Evolutionary conservation across 2,113 vertebrate species (phyloP), one percentile per base, ranked within the genome.

Genomic region (Apus apus): DNA sequence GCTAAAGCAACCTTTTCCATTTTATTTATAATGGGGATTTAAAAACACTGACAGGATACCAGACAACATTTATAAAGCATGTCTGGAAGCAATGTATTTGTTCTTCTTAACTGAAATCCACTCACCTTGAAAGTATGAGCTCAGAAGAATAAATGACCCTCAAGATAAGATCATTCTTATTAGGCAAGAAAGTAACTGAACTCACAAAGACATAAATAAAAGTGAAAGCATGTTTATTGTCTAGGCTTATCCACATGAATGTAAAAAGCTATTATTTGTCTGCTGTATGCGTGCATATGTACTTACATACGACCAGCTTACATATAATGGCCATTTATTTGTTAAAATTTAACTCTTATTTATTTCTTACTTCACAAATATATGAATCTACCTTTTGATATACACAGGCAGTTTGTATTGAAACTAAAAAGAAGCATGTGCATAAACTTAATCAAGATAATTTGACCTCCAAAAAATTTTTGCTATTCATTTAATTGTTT

Each of bases 1-100:
- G 38, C 85, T 94, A 83, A 90, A 92, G 78, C 45, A 97, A 96
- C 53, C 56, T 93, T 90, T 97, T 70, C 18, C 74, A 91, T 86
- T 96, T 98, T 97, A 97, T 97, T 98, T 97, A 96, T 96, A 93
- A 83, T 78, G 86, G 95, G 57, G 51, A 81, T 97, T 93, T 97
- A 94, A 90, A 85, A 85, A 92, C 78, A 73, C 22, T 96, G 94
- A 60, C 85, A 94, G 76, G 45, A 90, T 54, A 80, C 40, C 32
- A 87, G 91, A 67, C 61, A 91, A 74, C 87, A 94, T 97, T 97
- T 97, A 92, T 91, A 94, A 94, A 95, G 57, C 32, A 51, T 87
- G 71, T 40, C 90, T 97, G 67, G 83, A 97, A 96, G 92, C 87
- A 94, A 89, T 76, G 50, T 95, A 96, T 97, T 97, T 97, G 51